phyloP scores from a whole-genome alignment of 2,797 vertebrate species.

The Pteropus rufus region DNA sequence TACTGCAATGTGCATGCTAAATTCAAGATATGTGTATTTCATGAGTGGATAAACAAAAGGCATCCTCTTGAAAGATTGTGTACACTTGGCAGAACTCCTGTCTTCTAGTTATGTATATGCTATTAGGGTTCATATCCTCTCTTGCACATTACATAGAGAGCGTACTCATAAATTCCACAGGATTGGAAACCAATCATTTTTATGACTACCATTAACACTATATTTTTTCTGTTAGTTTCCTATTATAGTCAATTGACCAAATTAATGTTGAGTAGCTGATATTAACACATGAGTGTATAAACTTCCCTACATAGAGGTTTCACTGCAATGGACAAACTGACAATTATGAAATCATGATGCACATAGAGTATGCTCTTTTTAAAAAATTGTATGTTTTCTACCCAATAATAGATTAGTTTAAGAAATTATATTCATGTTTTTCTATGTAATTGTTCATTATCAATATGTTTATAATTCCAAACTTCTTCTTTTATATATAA shows the following conservation, averaged over 20 bases:
- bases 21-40: not conserved
- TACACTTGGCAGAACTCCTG: not conserved
- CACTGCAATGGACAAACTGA: not conserved
- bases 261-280: constrained; percentile 37
- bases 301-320: not conserved
- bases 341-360: not conserved
- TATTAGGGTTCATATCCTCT: not conserved
- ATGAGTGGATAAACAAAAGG: not conserved
- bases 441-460: not conserved
- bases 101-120: not conserved
- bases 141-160: not conserved
- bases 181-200: constrained; percentile 9
- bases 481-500: not conserved
- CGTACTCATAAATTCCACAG: not conserved
- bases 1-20: not conserved
- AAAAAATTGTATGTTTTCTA: not conserved
- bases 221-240: constrained; percentile 41
- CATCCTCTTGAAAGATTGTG: not conserved
- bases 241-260: constrained; percentile 43
- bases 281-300: constrained; percentile 25
- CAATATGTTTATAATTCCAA: not conserved
- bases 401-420: not conserved
- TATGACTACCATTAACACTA: not conserved
- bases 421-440: not conserved
- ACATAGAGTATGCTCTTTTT: not conserved